Evolutionary conservation across 2,113 vertebrate genomes (phyloP).

Genomic region (Girardinichthys multiradiatus): DNA sequence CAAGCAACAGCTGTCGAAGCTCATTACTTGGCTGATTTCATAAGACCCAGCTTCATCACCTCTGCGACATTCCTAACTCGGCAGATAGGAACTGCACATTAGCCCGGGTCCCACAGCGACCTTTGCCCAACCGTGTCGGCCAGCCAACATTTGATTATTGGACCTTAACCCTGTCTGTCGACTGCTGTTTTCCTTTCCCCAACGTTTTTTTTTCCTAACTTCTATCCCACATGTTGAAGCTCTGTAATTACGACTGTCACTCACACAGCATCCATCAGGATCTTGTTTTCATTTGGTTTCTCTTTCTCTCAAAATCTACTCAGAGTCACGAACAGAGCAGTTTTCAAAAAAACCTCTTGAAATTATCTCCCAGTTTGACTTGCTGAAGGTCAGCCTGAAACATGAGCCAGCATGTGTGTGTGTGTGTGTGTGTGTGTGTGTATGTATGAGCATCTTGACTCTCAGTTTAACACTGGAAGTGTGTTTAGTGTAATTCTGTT

Average conservation of each 20-base stretch:
- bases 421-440: constrained; percentile 16
- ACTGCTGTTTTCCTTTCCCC: constrained; percentile 52
- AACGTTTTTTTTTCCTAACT: constrained; percentile 11
- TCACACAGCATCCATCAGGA: constrained; percentile 44
- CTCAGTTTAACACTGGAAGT: constrained; percentile 35
- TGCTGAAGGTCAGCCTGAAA: constrained; percentile 63
- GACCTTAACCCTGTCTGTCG: constrained; percentile 57
- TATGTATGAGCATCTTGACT: constrained; percentile 37
- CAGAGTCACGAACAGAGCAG: constrained; percentile 42
- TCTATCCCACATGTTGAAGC: constrained; percentile 43
- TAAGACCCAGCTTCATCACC: constrained; percentile 21
- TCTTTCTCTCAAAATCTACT: constrained; percentile 32
- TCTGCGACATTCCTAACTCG: constrained; percentile 9
- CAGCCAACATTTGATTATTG: constrained; percentile 59
- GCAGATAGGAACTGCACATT: constrained; percentile 40
- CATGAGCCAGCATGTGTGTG: constrained; percentile 48
- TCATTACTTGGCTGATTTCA: constrained; percentile 55
- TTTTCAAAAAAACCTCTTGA: constrained; percentile 25
- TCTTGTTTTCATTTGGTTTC: constrained; percentile 41
- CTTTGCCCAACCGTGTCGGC: constrained; percentile 57
- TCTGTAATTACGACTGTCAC: constrained; percentile 70
- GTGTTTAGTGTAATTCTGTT: constrained; percentile 50
- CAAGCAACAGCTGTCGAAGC: constrained; percentile 70
- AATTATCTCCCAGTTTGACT: constrained; percentile 62
- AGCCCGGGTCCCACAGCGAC: constrained; percentile 34